Evolutionary conservation across 2,113 vertebrate species (phyloP).

Genomic region (Capreolus pygargus): DNA sequence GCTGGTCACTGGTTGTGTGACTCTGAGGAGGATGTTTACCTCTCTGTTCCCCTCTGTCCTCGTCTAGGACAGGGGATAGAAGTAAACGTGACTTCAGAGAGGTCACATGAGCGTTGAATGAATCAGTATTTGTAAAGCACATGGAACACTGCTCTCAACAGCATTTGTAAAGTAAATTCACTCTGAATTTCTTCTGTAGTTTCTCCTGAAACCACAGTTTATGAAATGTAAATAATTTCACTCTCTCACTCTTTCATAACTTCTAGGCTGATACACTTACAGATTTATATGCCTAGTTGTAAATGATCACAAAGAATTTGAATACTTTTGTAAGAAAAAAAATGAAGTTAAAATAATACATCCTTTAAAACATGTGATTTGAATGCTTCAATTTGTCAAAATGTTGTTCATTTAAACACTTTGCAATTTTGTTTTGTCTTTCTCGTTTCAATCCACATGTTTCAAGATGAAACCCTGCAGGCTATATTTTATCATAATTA

Average conservation of each 20-base stretch:
- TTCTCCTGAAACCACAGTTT: neutral
- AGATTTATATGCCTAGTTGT: neutral
- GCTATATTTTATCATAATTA: conserved; percentile 9
- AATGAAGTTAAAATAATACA: neutral
- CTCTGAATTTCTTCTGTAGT: neutral
- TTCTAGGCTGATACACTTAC: neutral
- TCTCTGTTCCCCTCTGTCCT: neutral
- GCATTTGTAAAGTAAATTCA: neutral
- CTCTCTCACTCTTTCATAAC: neutral
- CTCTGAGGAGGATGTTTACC: neutral
- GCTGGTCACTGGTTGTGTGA: neutral
- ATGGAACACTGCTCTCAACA: neutral
- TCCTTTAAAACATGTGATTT: neutral
- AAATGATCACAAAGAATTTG: neutral
- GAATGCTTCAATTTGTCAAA: conserved; percentile 1
- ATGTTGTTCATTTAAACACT: neutral
- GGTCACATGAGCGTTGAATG: neutral
- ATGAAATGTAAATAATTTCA: neutral
- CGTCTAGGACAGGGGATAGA: neutral
- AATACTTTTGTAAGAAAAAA: neutral
- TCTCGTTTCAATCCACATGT: neutral
- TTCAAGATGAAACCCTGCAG: neutral
- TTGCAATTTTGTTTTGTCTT: neutral
- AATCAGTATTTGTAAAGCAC: neutral
- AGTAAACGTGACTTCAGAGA: neutral